Evolutionary conservation across 1,140 invertebrate species (phyloP).

Genomic region (Drosophila azteca): DNA sequence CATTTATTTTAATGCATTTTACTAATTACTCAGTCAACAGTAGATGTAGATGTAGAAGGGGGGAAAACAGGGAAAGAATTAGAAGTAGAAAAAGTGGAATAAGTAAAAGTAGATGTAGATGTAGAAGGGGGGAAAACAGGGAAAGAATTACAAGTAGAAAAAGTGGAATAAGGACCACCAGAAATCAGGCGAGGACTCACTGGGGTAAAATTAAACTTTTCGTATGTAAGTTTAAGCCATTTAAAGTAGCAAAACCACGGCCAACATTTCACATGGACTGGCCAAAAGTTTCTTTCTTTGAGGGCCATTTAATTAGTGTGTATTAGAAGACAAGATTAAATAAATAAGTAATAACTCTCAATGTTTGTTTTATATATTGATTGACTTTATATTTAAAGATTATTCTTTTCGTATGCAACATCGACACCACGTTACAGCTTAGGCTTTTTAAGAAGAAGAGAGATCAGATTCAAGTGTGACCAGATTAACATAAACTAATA

Average conservation of each 20-base stretch:
- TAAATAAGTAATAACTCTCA: too few relatives aligned
- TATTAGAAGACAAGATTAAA: too few relatives aligned
- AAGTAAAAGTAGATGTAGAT: constrained; percentile 27
- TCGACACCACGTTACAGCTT: too few relatives aligned
- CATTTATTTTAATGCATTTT: constrained; percentile 79
- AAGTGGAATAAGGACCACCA: constrained; percentile 23
- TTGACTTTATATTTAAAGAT: too few relatives aligned
- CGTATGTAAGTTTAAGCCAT: constrained; percentile 63
- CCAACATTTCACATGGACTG: constrained; percentile 63
- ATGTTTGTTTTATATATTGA: too few relatives aligned
- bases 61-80: constrained; percentile 18
- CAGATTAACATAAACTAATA: too few relatives aligned
- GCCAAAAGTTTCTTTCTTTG: constrained; percentile 54
- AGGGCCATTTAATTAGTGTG: constrained; percentile 63
- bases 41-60: constrained; percentile 7
- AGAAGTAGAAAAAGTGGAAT: constrained; percentile 19
- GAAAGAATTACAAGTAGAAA: too few relatives aligned
- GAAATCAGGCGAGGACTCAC: constrained; percentile 9
- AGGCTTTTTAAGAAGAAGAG: too few relatives aligned
- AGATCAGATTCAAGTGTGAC: too few relatives aligned
- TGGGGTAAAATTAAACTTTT: constrained; percentile 63
- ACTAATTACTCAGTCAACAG: constrained; percentile 67
- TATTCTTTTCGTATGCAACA: too few relatives aligned
- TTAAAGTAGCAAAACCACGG: constrained; percentile 56
- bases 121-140: too few relatives aligned